Conservation (phyloP, 2,797 vertebrate genomes). For the Gallinago nigripennis region DNA sequence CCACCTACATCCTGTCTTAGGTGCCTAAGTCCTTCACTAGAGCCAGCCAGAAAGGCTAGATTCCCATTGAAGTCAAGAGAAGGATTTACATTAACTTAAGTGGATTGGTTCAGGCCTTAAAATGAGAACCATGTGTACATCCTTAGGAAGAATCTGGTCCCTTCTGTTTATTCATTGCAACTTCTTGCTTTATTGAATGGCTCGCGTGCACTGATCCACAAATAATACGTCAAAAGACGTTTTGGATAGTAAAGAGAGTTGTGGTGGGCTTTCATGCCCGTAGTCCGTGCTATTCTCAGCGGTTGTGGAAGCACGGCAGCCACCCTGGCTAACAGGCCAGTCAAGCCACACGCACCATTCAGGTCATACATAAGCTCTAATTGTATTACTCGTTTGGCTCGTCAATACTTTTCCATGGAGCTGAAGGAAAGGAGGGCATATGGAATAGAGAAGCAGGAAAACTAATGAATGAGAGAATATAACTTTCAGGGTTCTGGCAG, state of each 20-base stretch:
- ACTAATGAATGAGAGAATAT: conserved; percentile 66
- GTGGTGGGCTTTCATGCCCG: not conserved
- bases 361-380: conserved; percentile 54
- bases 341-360: conserved; percentile 10
- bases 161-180: conserved; percentile 36
- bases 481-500: conserved; percentile 63
- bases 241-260: not conserved
- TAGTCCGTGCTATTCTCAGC: not conserved
- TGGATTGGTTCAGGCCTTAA: conserved; percentile 40
- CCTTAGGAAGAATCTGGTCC: conserved; percentile 20
- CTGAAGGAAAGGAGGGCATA: conserved; percentile 49
- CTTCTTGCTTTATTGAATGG: not conserved
- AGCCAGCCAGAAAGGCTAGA: conserved; percentile 46
- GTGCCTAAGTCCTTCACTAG: conserved; percentile 51
- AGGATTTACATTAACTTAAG: conserved; percentile 59
- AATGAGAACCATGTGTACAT: conserved; percentile 67
- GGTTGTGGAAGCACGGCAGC: not conserved
- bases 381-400: conserved; percentile 55
- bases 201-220: not conserved
- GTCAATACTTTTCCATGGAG: conserved; percentile 57
- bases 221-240: not conserved
- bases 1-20: conserved; percentile 66
- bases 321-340: not conserved
- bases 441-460: conserved; percentile 65
- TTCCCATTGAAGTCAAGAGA: conserved; percentile 50